Evolutionary conservation across 2,113 vertebrate species (phyloP), one percentile per base, ranked within the genome.

Genomic region (Barbus barbus): DNA sequence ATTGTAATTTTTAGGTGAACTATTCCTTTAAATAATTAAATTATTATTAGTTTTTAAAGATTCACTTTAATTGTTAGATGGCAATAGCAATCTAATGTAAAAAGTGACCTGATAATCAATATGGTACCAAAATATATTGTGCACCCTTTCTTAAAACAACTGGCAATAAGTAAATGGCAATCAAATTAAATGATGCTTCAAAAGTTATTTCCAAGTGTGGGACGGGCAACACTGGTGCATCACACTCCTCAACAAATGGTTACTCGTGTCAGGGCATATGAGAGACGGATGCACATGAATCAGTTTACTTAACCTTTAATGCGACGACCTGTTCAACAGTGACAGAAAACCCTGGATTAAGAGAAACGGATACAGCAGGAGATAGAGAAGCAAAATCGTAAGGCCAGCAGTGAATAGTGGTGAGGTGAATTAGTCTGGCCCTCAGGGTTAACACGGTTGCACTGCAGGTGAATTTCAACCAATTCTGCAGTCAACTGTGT

Each of bases 401-500:
- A 75, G 56, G 46, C 67, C 72, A 77, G 60, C 14, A 41, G 44
- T 67, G 38, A 44, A 69, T 78, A 63, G 44, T 28, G 9, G n/a
- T 46, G 58, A 46, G 38, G 78, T 80, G 58, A 80, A 46, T 78
- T 80, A 80, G 24, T 69, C 28, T 69, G 44, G 22, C 22, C 26
- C 33, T 58, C 33, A 18, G 77, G 75, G 83, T 84, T 63, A 78
- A 26, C 41, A 1, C 16, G 56, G 16, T 63, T n/a, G 12, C 82
- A 76, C 60, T 67, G 38, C 44, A 75, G 61, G 31, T 53, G 16
- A 84, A 78, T 78, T 77, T 26, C 61, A 78, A 75, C 36, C 58
- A 31, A 46, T 20, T 65, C 61, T 78, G 44, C 28, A 53, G 67
- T 78, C 41, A 24, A 53, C 26, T 44, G 24, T 56, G n/a, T 20